Evolutionary conservation across 2,113 vertebrate genomes (phyloP), one percentile per base, ranked within the genome.

Genomic region (Sinosuthora webbiana): DNA sequence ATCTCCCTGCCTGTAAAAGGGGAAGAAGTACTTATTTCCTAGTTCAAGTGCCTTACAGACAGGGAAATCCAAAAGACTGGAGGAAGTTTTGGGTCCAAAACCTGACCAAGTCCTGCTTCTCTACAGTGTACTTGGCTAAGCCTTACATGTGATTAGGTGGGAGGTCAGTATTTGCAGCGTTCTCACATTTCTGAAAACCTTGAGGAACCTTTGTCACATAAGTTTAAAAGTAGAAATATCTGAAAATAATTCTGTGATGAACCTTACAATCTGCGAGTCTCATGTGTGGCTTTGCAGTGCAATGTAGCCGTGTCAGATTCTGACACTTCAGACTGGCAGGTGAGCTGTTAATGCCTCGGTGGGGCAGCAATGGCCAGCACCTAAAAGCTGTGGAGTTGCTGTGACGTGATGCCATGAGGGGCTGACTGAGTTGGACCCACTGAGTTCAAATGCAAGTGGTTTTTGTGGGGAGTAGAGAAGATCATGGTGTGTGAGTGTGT

Each of bases 231-330:
- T 28, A 41, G 56, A 68, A 89, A 9, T 65, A 57, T n/a, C 79
- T 49, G 23, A 44, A 64, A 91, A 65, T 12, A 89, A 44, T 56
- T 59, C 17, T 16, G 1, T 41, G 45, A 14, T 82, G 18, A 80
- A 44, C 12, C 37, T 45, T 39, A 9, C 30, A 5, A 14, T 65
- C 12, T 14, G 27, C 7, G 4, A 7, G 39, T 70, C 5, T 69
- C 0, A 2, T 6, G 9, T 3, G 4, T 55, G 63, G 50, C 63
- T 93, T 77, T 88, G 15, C 41, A 35, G 33, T 24, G 20, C 0
- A 0, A 27, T 33, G 53, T 13, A 14, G 28, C 1, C 4, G 2
- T 0, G 1, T 68, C 39, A 41, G 30, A 31, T 12, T 82, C n/a
- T n/a, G 7, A 9, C 28, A 10, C 16, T n/a, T 71, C 28, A 7